A percentile compares a stretch with the other conserved stretches of the same genome.
Evolutionary conservation across 2,888 invertebrate species (phyloP).

Genomic region (Loripinus fragilis): DNA sequence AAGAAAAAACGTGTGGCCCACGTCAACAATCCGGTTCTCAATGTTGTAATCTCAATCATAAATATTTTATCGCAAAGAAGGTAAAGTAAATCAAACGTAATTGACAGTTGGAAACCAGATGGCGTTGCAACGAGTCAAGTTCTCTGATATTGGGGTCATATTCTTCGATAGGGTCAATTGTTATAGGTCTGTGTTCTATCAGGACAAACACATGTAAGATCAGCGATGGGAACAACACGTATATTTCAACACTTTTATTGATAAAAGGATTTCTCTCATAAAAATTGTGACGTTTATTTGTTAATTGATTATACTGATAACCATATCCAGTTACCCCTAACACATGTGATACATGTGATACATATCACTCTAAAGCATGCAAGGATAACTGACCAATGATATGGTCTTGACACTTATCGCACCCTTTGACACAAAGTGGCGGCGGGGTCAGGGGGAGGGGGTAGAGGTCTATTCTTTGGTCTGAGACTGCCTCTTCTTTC

Average conservation of each 20-base stretch:
- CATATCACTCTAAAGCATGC: too few species aligned
- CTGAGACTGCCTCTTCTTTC: too few species aligned
- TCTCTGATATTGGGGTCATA: constrained; percentile 54
- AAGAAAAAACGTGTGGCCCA: not conserved
- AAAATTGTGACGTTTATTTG: not conserved
- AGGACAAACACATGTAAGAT: constrained; percentile 7
- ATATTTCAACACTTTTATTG: not conserved
- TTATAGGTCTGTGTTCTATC: constrained; percentile 26
- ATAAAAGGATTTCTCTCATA: not conserved
- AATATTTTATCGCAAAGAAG: not conserved
- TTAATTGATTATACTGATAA: too few species aligned
- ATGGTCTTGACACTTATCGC: too few species aligned
- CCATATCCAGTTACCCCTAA: too few species aligned
- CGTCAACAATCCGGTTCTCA: not conserved
- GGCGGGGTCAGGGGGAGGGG: too few species aligned
- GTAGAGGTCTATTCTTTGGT: too few species aligned
- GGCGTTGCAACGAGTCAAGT: constrained; percentile 48
- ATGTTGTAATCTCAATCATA: not conserved
- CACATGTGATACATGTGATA: too few species aligned
- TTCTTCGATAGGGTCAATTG: constrained; percentile 55
- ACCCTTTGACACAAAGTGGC: too few species aligned
- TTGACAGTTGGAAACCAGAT: constrained; percentile 56
- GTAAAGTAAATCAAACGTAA: constrained; percentile 50
- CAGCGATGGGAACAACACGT: constrained; percentile 10
- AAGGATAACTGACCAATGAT: too few species aligned